A percentile compares a stretch with the other conserved stretches of the same genome.
Evolutionary conservation across 2,888 invertebrate species (phyloP).

Genomic region (Cantharis rufa): DNA sequence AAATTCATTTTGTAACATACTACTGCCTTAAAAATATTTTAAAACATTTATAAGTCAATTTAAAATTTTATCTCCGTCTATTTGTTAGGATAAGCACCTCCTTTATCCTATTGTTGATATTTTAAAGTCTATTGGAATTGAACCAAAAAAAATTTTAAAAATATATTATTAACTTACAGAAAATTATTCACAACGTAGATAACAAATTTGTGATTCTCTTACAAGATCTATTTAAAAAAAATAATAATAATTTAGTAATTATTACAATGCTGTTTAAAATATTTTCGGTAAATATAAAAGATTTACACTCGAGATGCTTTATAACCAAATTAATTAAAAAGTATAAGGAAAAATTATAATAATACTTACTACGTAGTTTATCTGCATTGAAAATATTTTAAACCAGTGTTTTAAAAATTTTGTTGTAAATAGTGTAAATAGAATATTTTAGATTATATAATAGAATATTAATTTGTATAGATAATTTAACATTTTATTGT

Average conservation of each 20-base stretch:
- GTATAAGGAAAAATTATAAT: constrained; percentile 1
- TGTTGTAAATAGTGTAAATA: constrained; percentile 53
- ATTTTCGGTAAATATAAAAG: constrained; percentile 40
- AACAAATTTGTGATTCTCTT: constrained; percentile 46
- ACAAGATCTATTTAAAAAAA: constrained; percentile 28
- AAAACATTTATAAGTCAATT: constrained; percentile 49
- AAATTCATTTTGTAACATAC: constrained; percentile 32
- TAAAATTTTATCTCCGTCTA: constrained; percentile 53
- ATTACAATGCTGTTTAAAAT: constrained; percentile 44
- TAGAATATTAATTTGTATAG: constrained; percentile 52
- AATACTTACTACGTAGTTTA: constrained; percentile 9
- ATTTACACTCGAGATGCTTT: neutral
- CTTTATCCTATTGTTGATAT: constrained; percentile 55
- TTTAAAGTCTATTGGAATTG: constrained; percentile 54
- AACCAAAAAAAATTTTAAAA: constrained; percentile 24
- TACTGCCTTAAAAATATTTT: constrained; percentile 38
- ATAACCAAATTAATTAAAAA: constrained; percentile 14
- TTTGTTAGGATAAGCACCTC: constrained; percentile 43
- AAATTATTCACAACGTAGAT: constrained; percentile 30
- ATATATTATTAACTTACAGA: constrained; percentile 20
- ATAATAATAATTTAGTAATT: constrained; percentile 16
- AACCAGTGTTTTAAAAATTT: constrained; percentile 40
- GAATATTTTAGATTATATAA: constrained; percentile 36
- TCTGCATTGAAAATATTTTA: constrained; percentile 44
- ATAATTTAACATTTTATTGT: constrained; percentile 52